A percentile compares a stretch with the other conserved stretches of the same genome.
These are phyloP conservation scores for Shargacucullia verbasci DNA, from an alignment of 2,888 invertebrate species.

Conservation along the genomic window DNA sequence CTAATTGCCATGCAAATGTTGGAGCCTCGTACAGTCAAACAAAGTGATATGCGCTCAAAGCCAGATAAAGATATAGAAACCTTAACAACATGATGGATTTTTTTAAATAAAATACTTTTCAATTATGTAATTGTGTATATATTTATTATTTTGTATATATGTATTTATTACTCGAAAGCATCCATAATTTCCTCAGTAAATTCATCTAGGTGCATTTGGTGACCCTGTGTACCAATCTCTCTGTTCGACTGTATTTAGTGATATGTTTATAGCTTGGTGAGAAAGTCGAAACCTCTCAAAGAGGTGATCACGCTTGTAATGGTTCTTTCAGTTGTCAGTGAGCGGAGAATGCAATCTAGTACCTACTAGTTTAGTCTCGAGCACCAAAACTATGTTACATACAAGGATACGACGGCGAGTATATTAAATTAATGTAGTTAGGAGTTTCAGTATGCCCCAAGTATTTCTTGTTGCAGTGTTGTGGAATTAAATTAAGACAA, in stretches of 20 bases:
- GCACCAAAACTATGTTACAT: slow-evolving; percentile 10
- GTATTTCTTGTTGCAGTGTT: slow-evolving; percentile 15
- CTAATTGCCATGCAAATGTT: slow-evolving; percentile 84
- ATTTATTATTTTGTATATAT: too few relatives aligned
- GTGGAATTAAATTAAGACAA: too few relatives aligned
- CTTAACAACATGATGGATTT: too few relatives aligned
- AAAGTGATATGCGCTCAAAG: too few relatives aligned
- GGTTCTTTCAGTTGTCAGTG: slow-evolving; percentile 38
- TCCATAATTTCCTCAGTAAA: too few relatives aligned
- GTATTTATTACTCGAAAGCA: too few relatives aligned
- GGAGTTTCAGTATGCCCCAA: slow-evolving; percentile 4
- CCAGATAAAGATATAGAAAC: too few relatives aligned
- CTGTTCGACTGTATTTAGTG: too few relatives aligned
- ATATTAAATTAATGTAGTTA: slow-evolving; percentile 25
- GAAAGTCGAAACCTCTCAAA: slow-evolving; percentile 40
- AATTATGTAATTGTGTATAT: too few relatives aligned
- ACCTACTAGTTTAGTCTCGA: slow-evolving; percentile 6
- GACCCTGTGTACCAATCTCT: too few relatives aligned
- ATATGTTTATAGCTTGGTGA: slow-evolving; percentile 43
- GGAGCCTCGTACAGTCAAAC: slow-evolving; percentile 53
- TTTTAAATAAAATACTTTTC: too few relatives aligned
- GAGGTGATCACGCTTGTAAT: slow-evolving; percentile 43
- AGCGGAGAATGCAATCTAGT: slow-evolving; percentile 21
- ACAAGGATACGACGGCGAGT: not conserved
- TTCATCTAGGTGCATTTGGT: too few relatives aligned